Conservation (phyloP, 2,113 vertebrate species). For the Carettochelys insculpta region DNA sequence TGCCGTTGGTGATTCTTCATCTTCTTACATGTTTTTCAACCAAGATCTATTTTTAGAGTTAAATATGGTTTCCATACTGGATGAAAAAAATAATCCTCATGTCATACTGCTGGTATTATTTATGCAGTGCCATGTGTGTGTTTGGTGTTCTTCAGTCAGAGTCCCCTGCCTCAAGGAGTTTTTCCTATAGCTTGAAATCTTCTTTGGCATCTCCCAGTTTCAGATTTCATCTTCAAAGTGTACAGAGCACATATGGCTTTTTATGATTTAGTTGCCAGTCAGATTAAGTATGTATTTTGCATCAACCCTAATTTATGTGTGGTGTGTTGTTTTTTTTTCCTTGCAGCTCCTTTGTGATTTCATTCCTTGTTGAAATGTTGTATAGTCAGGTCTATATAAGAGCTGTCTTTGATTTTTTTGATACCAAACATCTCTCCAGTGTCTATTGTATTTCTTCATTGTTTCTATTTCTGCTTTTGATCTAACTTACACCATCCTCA, state of each 20-base stretch:
- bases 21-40: not conserved
- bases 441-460: not conserved
- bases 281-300: constrained; percentile 7
- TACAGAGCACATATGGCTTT: not conserved
- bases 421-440: constrained; percentile 35
- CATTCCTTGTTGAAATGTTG: constrained; percentile 67
- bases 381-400: constrained; percentile 64
- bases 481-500: constrained; percentile 33
- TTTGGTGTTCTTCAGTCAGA: not conserved
- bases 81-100: not conserved
- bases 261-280: not conserved
- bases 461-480: constrained; percentile 54
- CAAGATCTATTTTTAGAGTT: not conserved
- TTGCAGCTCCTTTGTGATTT: constrained; percentile 68
- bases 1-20: not conserved
- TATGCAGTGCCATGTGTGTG: not conserved
- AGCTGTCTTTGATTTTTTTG: constrained; percentile 58
- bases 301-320: constrained; percentile 33
- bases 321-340: constrained; percentile 21
- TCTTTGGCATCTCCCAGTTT: not conserved
- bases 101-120: not conserved
- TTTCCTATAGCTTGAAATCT: not conserved
- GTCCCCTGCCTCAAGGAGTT: not conserved
- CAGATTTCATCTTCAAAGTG: not conserved
- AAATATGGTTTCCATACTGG: not conserved